These are phyloP conservation scores for Aramus guarauna DNA, from an alignment of 2,113 vertebrate species.

Conservation along the genomic window DNA sequence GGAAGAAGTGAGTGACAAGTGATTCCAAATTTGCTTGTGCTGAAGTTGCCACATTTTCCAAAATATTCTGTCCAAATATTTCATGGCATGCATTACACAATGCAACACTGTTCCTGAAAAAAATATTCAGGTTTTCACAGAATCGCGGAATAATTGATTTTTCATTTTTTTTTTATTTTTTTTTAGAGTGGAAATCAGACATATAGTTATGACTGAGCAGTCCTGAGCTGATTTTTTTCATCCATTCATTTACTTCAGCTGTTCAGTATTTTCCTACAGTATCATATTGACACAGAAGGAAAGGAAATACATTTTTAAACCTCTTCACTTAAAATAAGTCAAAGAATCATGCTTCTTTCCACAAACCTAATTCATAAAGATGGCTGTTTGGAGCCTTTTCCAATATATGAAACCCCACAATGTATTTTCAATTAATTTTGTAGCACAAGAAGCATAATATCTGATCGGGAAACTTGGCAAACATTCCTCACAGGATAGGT, in stretches of 20 bases:
- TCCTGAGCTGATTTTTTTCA: background rate
- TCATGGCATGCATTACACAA: background rate
- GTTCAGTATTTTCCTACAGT: background rate
- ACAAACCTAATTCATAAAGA: background rate
- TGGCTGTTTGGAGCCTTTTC: background rate
- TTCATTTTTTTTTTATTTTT: background rate
- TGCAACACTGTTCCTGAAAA: background rate
- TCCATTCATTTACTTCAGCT: background rate
- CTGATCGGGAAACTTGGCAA: rapidly evolving
- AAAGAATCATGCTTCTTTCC: background rate
- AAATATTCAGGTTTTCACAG: background rate
- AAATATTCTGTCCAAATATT: background rate
- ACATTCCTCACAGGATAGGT: background rate
- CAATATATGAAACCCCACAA: background rate
- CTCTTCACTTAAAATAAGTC: background rate
- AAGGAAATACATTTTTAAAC: background rate
- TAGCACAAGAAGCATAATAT: background rate
- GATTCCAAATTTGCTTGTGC: background rate
- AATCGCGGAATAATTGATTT: background rate
- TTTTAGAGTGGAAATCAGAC: background rate
- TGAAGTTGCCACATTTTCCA: background rate
- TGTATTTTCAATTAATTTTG: background rate
- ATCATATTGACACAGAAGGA: background rate
- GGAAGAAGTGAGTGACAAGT: background rate
- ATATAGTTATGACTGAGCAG: background rate